Base-by-base conservation (phyloP, 30 jellyfish, hydroid and myxozoan genomes). In the Calvadosia cruxmelitensis region DNA sequence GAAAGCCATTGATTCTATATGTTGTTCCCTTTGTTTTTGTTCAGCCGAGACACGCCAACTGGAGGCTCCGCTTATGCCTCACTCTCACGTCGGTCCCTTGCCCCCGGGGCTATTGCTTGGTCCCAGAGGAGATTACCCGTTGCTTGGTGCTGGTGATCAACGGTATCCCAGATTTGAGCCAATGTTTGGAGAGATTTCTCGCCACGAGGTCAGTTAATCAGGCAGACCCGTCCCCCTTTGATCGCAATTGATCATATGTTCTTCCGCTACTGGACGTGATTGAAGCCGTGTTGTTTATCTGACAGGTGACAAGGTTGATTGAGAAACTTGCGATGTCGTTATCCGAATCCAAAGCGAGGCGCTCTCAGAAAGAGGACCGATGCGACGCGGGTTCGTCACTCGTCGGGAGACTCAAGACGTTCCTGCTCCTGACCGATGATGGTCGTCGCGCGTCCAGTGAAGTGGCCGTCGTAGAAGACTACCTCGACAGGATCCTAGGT, bases 21-120 rank as follows among this genome's bases (percentile, higher is more conserved):
- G 15, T 5, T 10, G 36, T 0, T 69, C 12, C 32, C 1, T 71
- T 7, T 50, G 29, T 29, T 24, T 27, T 12, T 31, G 53, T 20
- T 53, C 3, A 29, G 25, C 64, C 3, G 75, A 49, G 12, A 71
- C 1, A n/a, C 26, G 3, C 0, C 13, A 10, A 5, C 16, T 31
- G 29, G 35, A 71, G 3, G 29, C 50, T 66, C 28, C 20, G 49
- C 32, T 49, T 31, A 50, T 67, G 83, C 82, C 29, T 52, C 28
- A 30, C 7, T 24, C 27, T 29, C 7, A 23, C 27, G 7, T 7
- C 27, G 27, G 3, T 2, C 27, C 1, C 3, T 23, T 1, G 7
- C 27, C 1, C 27, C 27, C 27, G 1, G 1, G 27, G 27, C 24
- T 2, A 1, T 52, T 2, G 24, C 7, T 7, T 52, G 24, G 24